A percentile compares a stretch with the other conserved stretches of the same genome.
phyloP scores from a whole-genome alignment of 2,797 vertebrate genomes.

The Oceanodroma leucorhoa region DNA sequence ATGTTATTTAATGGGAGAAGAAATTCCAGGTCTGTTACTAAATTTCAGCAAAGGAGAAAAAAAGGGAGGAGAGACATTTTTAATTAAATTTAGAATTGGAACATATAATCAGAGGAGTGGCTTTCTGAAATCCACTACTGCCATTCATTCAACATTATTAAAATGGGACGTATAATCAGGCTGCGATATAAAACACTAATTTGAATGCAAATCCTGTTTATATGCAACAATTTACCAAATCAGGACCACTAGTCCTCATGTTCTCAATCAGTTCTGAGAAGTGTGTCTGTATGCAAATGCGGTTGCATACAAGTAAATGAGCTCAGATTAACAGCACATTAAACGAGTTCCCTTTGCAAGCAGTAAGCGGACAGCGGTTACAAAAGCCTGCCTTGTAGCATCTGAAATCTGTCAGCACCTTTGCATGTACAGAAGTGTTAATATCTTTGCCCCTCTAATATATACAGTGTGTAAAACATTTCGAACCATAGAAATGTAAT shows the following conservation, averaged over 20 bases:
- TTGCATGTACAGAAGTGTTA: slow-evolving; percentile 12
- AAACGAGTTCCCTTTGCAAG: slow-evolving; percentile 1
- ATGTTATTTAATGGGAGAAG: not conserved
- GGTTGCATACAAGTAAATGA: slow-evolving; percentile 32
- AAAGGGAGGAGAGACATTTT: not conserved
- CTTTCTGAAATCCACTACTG: not conserved
- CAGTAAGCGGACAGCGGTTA: not conserved
- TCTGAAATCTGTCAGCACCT: slow-evolving; percentile 47
- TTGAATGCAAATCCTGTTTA: slow-evolving; percentile 27
- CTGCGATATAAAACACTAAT: slow-evolving; percentile 20
- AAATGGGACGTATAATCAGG: slow-evolving; percentile 19
- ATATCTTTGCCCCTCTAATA: slow-evolving; percentile 25
- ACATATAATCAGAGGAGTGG: not conserved
- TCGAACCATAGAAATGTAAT: slow-evolving; percentile 46
- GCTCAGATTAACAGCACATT: slow-evolving; percentile 27
- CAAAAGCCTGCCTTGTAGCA: slow-evolving; percentile 30
- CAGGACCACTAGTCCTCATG: not conserved
- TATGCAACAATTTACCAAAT: slow-evolving; percentile 33
- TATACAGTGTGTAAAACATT: slow-evolving; percentile 51
- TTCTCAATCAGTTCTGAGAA: slow-evolving; percentile 23
- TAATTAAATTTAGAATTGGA: slow-evolving; percentile 18
- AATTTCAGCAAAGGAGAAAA: not conserved
- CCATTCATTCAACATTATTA: slow-evolving; percentile 15
- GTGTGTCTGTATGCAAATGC: slow-evolving; percentile 16
- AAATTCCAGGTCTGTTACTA: not conserved